Evolutionary conservation across 2,797 vertebrate genomes (phyloP).

Genomic region (Glyptemys insculpta): DNA sequence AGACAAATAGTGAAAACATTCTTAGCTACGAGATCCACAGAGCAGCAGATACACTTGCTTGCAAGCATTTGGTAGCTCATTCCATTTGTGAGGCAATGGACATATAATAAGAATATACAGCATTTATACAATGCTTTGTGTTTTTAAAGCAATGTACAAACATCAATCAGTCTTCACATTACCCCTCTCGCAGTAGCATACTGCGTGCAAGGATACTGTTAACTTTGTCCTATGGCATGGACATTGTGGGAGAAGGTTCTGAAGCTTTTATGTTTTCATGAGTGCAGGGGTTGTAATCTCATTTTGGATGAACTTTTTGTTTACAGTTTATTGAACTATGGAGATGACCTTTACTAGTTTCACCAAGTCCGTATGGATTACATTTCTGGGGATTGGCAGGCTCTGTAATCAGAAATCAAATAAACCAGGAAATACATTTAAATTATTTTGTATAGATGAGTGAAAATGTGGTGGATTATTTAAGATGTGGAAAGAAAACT

Average conservation of each 20-base stretch:
- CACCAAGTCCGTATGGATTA: constrained; percentile 57
- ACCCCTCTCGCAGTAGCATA: neutral
- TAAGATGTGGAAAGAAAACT: neutral
- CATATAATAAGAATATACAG: neutral
- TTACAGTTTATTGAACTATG: constrained; percentile 65
- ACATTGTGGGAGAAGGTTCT: constrained; percentile 60
- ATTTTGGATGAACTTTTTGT: constrained; percentile 58
- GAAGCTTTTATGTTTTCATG: constrained; percentile 68
- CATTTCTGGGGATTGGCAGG: constrained; percentile 60
- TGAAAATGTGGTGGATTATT: constrained; percentile 10
- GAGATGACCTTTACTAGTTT: constrained; percentile 71
- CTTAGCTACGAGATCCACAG: neutral
- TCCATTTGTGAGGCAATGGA: neutral
- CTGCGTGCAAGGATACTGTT: neutral
- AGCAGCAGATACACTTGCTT: neutral
- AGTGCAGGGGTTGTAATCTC: constrained; percentile 45
- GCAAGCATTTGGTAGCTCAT: neutral
- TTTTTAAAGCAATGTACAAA: neutral
- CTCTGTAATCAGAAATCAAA: constrained; percentile 66
- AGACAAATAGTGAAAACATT: neutral
- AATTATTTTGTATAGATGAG: constrained; percentile 33
- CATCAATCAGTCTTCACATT: neutral
- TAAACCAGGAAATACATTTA: constrained; percentile 37
- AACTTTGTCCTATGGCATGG: constrained; percentile 21
- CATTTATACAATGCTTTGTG: neutral